Percentiles rank a stretch among this genome's conserved stretches.
phyloP scores from a whole-genome alignment of 2,797 vertebrate species.

The Esox masquinongy region DNA sequence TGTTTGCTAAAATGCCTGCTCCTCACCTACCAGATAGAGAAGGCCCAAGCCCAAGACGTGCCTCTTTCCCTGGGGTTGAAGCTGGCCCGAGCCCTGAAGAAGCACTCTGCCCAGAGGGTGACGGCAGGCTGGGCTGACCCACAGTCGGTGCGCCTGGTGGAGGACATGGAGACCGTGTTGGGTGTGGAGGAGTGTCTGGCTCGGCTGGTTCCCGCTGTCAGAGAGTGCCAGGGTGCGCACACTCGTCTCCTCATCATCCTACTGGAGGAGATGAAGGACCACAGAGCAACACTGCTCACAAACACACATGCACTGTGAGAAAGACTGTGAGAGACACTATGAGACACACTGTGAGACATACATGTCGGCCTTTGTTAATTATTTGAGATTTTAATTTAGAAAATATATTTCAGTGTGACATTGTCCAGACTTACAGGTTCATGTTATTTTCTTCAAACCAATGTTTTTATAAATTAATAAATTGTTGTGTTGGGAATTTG shows the following conservation, averaged over 20 bases:
- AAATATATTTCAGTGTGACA: no score
- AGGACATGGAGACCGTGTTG: not conserved
- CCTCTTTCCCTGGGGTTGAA: not conserved
- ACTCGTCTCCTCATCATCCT: constrained; percentile 8
- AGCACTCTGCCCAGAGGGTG: not conserved
- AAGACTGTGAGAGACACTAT: no score
- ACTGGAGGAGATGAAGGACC: not conserved
- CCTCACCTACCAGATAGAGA: constrained; percentile 28
- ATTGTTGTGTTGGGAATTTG: not conserved
- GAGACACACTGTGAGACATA: not conserved
- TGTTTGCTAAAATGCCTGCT: constrained; percentile 71
- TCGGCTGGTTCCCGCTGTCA: not conserved
- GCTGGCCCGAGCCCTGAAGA: constrained; percentile 14
- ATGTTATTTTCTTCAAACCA: not conserved
- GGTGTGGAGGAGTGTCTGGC: constrained; percentile 1
- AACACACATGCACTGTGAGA: not conserved
- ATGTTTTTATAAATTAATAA: not conserved
- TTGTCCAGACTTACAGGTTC: not conserved
- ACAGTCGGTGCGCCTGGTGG: not conserved
- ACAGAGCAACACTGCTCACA: not conserved
- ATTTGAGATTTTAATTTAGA: no score
- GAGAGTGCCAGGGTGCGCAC: constrained; percentile 8
- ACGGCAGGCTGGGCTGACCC: constrained; percentile 4
- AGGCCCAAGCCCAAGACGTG: not conserved
- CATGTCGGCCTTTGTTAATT: no score